These are phyloP conservation scores for Brachionus rubens DNA, from an alignment of 1,140 invertebrate species.

Conservation along the genomic window DNA sequence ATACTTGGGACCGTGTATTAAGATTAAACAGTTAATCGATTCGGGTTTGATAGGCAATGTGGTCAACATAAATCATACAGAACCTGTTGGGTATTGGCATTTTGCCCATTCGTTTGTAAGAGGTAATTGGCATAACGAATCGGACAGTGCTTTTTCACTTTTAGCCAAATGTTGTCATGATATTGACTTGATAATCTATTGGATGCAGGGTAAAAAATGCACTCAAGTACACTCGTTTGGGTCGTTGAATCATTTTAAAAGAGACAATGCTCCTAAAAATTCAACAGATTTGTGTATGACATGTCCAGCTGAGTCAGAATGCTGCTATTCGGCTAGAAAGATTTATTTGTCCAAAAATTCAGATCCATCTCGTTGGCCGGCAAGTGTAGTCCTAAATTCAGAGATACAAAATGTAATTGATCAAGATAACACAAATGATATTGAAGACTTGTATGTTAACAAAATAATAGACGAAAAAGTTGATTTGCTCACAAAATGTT, in stretches of 20 bases:
- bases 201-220: slow-evolving; percentile 58
- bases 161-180: slow-evolving; percentile 64
- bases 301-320: slow-evolving; percentile 57
- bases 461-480: slow-evolving; percentile 52
- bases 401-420: slow-evolving; percentile 19
- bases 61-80: slow-evolving; percentile 61
- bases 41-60: slow-evolving; percentile 60
- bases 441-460: slow-evolving; percentile 53
- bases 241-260: slow-evolving; percentile 59
- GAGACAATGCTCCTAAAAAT: slow-evolving; percentile 50
- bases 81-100: slow-evolving; percentile 63
- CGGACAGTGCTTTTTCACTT: slow-evolving; percentile 58
- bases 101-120: slow-evolving; percentile 63
- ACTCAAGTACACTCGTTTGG: slow-evolving; percentile 61
- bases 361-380: slow-evolving; percentile 42
- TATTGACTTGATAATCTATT: slow-evolving; percentile 61
- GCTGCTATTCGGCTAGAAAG: slow-evolving; percentile 62
- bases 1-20: slow-evolving; percentile 56
- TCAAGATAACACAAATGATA: neutral
- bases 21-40: slow-evolving; percentile 60
- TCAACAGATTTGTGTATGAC: slow-evolving; percentile 58
- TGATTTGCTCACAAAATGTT: slow-evolving; percentile 55
- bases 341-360: slow-evolving; percentile 54
- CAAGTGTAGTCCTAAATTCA: slow-evolving; percentile 47
- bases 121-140: slow-evolving; percentile 62